phyloP scores from a whole-genome alignment of 2,797 vertebrate genomes.

The Euthynnus affinis region DNA sequence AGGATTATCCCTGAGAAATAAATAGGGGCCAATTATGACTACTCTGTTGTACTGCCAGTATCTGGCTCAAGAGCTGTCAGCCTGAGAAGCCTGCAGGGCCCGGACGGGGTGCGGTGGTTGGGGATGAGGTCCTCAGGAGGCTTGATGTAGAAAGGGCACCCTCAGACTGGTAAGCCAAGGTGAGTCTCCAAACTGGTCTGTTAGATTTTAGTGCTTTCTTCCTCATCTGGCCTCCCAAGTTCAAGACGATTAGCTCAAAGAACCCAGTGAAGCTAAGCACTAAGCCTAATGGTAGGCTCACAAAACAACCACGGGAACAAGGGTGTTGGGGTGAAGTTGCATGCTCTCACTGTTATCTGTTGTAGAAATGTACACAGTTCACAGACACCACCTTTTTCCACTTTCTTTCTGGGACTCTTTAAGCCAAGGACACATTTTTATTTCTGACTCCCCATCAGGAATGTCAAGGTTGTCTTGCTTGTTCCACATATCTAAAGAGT shows the following conservation, averaged over 20 bases:
- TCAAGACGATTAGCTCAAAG: conserved; percentile 59
- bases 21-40: conserved; percentile 80
- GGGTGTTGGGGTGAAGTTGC: conserved; percentile 9
- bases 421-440: conserved; percentile 34
- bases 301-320: conserved; percentile 4
- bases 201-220: conserved; percentile 27
- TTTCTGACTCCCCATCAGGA: conserved; percentile 50
- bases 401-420: not conserved
- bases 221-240: conserved; percentile 45
- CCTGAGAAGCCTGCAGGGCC: conserved; percentile 76
- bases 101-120: conserved; percentile 39
- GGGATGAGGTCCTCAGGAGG: conserved; percentile 43
- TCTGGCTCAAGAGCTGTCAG: conserved; percentile 77
- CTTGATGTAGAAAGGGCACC: conserved; percentile 23
- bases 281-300: conserved; percentile 28
- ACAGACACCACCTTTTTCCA: conserved; percentile 5
- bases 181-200: conserved; percentile 36
- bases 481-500: conserved; percentile 23
- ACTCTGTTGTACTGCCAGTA: conserved; percentile 72
- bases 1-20: conserved; percentile 83
- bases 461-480: conserved; percentile 67
- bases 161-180: conserved; percentile 49
- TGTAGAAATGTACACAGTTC: not conserved
- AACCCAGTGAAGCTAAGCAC: conserved; percentile 20
- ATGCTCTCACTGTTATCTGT: not conserved